Evolutionary conservation across 2,113 vertebrate genomes (phyloP).

Genomic region (Ctenodactylus gundi): DNA sequence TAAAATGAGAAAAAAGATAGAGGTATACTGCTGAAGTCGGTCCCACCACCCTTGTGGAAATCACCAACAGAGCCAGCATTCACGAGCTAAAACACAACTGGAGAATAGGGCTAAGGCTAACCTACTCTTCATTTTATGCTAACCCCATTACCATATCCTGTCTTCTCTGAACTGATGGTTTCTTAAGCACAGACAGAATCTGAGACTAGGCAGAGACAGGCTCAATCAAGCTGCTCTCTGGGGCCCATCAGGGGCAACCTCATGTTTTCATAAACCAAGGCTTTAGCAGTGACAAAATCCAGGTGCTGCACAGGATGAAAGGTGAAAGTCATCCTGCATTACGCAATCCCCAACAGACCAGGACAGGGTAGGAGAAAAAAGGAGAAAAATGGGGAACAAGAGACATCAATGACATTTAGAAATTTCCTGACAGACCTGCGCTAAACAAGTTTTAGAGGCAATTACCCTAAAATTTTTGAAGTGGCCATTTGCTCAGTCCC

Average conservation of each 20-base stretch:
- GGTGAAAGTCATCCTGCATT: background rate
- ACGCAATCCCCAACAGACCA: background rate
- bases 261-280: background rate
- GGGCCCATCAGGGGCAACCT: background rate
- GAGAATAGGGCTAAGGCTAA: background rate
- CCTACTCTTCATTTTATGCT: background rate
- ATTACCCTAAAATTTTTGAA: conserved; percentile 70
- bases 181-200: background rate
- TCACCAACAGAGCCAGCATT: background rate
- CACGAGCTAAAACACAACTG: background rate
- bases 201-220: background rate
- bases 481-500: conserved; percentile 72
- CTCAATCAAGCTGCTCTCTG: background rate
- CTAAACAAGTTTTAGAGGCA: conserved; percentile 58
- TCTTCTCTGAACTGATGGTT: background rate
- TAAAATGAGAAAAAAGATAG: background rate
- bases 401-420: conserved; percentile 21
- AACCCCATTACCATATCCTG: background rate
- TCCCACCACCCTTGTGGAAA: background rate
- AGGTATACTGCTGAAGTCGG: background rate
- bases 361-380: no score
- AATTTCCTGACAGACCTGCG: conserved; percentile 25
- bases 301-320: background rate
- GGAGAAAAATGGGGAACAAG: background rate
- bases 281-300: background rate